Percentiles rank a stretch among this genome's conserved stretches.
These are phyloP conservation scores for Morphnarchus princeps DNA, from an alignment of 2,113 vertebrate species.

Conservation along the genomic window DNA sequence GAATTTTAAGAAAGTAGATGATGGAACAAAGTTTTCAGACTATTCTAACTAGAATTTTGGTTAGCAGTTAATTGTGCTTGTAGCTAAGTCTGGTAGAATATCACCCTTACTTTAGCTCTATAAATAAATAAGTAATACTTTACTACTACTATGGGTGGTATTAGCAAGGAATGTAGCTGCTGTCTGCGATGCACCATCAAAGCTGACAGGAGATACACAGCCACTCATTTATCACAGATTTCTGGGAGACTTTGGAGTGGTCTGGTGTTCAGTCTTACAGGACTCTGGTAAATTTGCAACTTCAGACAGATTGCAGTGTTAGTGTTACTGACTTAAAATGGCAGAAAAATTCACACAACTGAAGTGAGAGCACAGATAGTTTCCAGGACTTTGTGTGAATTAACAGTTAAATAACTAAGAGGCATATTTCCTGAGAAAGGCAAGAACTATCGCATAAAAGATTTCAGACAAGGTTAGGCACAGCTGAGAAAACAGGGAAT, in stretches of 20 bases:
- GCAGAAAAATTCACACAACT: not conserved
- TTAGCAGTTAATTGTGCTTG: not conserved
- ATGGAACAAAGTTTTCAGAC: not conserved
- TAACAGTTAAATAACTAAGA: not conserved
- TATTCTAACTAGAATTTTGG: not conserved
- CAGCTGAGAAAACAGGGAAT: not conserved
- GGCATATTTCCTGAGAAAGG: not conserved
- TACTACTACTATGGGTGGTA: not conserved
- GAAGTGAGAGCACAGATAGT: not conserved
- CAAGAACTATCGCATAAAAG: not conserved
- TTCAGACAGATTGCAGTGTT: not conserved
- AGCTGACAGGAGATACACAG: not conserved
- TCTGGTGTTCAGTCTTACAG: not conserved
- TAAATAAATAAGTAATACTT: not conserved
- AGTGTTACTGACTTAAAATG: not conserved
- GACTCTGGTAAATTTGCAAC: not conserved
- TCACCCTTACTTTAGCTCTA: not conserved
- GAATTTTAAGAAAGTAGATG: not conserved
- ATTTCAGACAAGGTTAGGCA: not conserved
- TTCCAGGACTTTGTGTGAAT: not conserved
- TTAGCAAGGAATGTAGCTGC: not conserved
- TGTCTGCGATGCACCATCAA: not conserved
- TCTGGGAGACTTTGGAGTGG: not conserved
- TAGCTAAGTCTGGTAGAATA: not conserved
- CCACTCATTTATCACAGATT: not conserved